phyloP scores from a whole-genome alignment of 2,888 invertebrate genomes.

The Odontocerum albicorne region DNA sequence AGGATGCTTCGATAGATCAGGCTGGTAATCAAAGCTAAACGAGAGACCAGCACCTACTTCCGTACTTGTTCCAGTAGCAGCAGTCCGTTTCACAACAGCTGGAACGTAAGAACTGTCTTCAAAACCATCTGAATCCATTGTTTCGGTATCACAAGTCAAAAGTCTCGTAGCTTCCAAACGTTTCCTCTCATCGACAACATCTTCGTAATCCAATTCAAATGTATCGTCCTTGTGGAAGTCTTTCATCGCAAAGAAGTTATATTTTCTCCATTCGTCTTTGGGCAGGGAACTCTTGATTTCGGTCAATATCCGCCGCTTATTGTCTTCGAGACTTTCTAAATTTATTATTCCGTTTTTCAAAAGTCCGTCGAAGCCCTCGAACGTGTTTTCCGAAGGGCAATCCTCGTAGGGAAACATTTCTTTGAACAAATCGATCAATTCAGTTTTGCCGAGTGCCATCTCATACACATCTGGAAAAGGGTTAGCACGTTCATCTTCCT shows the following conservation, averaged over 20 bases:
- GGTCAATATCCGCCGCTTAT: constrained; percentile 45
- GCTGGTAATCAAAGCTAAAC: constrained; percentile 75
- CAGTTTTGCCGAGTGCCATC: constrained; percentile 23
- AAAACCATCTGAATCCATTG: too few relatives aligned
- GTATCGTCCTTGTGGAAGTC: constrained; percentile 50
- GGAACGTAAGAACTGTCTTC: too few relatives aligned
- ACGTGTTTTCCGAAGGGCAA: constrained; percentile 28
- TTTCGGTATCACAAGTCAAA: too few relatives aligned
- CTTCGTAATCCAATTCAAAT: constrained; percentile 45
- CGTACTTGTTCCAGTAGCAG: neutral
- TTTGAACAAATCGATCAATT: constrained; percentile 24
- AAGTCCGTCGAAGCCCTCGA: constrained; percentile 27
- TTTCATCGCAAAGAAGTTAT: constrained; percentile 54
- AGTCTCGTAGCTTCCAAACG: too few relatives aligned
- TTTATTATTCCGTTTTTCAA: constrained; percentile 44
- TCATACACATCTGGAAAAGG: constrained; percentile 31
- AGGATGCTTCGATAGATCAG: constrained; percentile 75
- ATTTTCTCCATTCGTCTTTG: constrained; percentile 43
- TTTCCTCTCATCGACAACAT: neutral
- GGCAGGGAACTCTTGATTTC: constrained; percentile 42
- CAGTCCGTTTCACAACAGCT: too few relatives aligned
- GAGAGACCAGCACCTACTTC: constrained; percentile 4
- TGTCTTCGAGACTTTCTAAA: constrained; percentile 49
- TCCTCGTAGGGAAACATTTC: constrained; percentile 44
- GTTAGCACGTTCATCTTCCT: constrained; percentile 27